Evolutionary conservation across 2,888 invertebrate species (phyloP).

Genomic region (Archips xylosteana): DNA sequence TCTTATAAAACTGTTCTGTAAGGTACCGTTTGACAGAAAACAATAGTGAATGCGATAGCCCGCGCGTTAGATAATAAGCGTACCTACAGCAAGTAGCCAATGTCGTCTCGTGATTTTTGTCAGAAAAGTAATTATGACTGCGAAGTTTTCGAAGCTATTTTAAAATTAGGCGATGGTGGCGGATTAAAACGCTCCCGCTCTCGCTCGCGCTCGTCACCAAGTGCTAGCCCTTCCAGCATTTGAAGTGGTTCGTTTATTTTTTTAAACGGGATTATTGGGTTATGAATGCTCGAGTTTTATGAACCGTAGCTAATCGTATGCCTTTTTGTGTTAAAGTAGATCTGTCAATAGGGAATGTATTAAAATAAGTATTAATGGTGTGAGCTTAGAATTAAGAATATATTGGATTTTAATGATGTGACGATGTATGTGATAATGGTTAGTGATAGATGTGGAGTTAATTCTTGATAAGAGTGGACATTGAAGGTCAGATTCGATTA

Average conservation of each 20-base stretch:
- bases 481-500: not conserved
- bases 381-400: conserved; percentile 29
- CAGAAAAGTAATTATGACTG: too few species aligned
- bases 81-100: too few species aligned
- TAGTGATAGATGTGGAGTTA: not conserved
- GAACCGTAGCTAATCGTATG: conserved; percentile 68
- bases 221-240: conserved; percentile 40
- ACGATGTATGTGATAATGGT: not conserved
- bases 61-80: too few species aligned
- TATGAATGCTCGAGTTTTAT: conserved; percentile 70
- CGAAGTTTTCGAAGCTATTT: not conserved
- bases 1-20: too few species aligned
- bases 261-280: conserved; percentile 73
- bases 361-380: conserved; percentile 42
- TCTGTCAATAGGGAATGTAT: conserved; percentile 52
- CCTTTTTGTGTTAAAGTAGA: conserved; percentile 69
- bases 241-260: conserved; percentile 63
- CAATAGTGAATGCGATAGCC: too few species aligned
- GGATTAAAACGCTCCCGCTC: not conserved
- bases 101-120: too few species aligned
- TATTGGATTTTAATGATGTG: conserved; percentile 18
- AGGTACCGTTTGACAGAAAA: too few species aligned
- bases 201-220: conserved; percentile 7
- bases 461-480: not conserved
- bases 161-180: not conserved